Conservation (phyloP, 2,113 vertebrate species). For the Otocyon megalotis region DNA sequence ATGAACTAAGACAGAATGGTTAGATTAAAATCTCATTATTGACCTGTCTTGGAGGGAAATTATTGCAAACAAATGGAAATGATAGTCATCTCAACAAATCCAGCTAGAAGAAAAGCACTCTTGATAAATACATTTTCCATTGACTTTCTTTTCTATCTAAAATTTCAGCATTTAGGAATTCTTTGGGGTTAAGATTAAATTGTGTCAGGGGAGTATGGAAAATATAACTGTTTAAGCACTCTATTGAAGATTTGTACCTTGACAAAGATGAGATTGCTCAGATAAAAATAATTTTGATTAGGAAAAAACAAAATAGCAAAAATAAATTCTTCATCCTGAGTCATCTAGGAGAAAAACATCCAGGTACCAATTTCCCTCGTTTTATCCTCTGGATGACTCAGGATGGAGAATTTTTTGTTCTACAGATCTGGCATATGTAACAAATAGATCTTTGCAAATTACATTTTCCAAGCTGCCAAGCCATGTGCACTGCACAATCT, state of each 20-base stretch:
- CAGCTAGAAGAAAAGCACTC: not conserved
- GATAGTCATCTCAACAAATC: not conserved
- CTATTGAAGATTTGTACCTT: not conserved
- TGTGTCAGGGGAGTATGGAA: not conserved
- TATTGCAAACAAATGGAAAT: constrained; percentile 10
- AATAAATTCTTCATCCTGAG: not conserved
- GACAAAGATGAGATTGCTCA: not conserved
- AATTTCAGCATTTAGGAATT: not conserved
- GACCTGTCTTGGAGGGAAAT: not conserved
- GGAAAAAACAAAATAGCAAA: not conserved
- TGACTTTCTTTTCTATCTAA: not conserved
- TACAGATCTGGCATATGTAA: not conserved
- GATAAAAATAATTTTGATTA: constrained; percentile 18
- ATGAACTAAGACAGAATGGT: not conserved
- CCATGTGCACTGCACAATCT: not conserved
- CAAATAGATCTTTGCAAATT: constrained; percentile 54
- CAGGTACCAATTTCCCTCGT: not conserved
- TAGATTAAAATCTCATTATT: not conserved
- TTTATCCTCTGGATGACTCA: not conserved
- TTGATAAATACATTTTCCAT: not conserved
- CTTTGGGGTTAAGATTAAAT: not conserved
- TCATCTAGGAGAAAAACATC: not conserved
- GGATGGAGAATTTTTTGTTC: not conserved
- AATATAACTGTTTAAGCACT: not conserved
- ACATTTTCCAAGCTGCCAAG: constrained; percentile 48